phyloP scores from a whole-genome alignment of 1,140 invertebrate genomes.

The Thaumatotibia leucotreta region DNA sequence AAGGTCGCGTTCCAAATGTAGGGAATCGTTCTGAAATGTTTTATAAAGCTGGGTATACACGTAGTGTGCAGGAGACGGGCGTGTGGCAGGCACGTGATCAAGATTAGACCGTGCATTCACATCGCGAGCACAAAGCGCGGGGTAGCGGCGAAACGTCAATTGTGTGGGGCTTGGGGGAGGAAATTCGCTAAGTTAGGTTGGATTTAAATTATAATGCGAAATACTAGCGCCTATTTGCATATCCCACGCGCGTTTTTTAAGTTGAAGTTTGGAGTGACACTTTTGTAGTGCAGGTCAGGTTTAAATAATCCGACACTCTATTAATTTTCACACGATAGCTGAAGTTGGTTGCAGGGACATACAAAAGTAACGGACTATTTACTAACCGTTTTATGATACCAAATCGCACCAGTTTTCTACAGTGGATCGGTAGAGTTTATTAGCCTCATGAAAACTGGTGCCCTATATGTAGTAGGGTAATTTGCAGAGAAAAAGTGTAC shows the following conservation, averaged over 20 bases:
- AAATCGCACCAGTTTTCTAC: too few species aligned
- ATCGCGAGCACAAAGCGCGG: conserved; percentile 62
- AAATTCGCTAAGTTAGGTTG: conserved; percentile 68
- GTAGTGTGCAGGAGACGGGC: conserved; percentile 58
- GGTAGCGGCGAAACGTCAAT: conserved; percentile 60
- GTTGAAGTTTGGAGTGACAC: background rate
- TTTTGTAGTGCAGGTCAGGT: conserved; percentile 14
- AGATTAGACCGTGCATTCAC: conserved; percentile 69
- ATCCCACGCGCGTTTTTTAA: conserved; percentile 54
- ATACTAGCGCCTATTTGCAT: conserved; percentile 68
- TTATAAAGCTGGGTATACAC: conserved; percentile 39
- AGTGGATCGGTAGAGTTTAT: too few species aligned
- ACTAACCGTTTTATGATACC: too few species aligned
- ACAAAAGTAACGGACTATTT: too few species aligned
- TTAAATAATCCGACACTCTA: background rate
- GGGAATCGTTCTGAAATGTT: conserved; percentile 23
- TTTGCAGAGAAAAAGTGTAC: too few species aligned
- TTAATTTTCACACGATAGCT: background rate
- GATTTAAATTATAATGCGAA: conserved; percentile 71
- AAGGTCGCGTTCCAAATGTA: conserved; percentile 28
- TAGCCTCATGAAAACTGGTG: too few species aligned
- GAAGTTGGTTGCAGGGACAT: too few species aligned
- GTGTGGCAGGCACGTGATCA: conserved; percentile 64
- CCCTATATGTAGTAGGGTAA: too few species aligned
- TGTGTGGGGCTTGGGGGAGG: conserved; percentile 62